Evolutionary conservation across 1,140 invertebrate genomes (phyloP), one percentile per base, ranked within the genome.

Genomic region (Kradibia gibbosae): DNA sequence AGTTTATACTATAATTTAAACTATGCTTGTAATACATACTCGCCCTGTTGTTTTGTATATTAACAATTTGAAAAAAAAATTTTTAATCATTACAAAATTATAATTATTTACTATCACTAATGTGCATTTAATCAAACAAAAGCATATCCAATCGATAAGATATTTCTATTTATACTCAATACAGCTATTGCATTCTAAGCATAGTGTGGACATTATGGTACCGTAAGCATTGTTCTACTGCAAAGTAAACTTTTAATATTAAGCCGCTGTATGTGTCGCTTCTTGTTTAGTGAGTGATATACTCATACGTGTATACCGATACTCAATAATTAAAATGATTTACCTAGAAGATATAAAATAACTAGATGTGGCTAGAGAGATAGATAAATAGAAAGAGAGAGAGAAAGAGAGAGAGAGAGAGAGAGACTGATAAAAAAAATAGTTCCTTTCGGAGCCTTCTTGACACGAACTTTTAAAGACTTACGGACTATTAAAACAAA

Each of bases 401-500:
- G 31, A 48, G 67, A 72, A 55, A 34, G 20, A 74, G 80, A 77
- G 20, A 20, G 78, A 57, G 74, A 7, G 10, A 15, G 70, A 34
- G 20, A 10, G 39, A 65, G 7, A 22, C 48, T 70, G 50, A 67
- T 55, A n/a, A 67, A 42, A 20, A 60, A 25, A 15, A 50, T 22
- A 45, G 55, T 76, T 83, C 39, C 73, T 60, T 39, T 53, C 60
- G 15, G 77, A 78, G 50, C 62, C 78, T 73, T 80, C 71, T 80
- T 80, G 78, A 80, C 70, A 45, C 53, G 78, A 72, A 60, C 78
- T 45, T 36, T 45, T 36, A 1, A 17, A 81, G 73, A 81, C 73
- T 81, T 81, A 81, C 77, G 53, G 73, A 62, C 73, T 76, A 74
- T 81, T 81, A 75, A 75, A 81, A 67, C 72, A 60, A 74, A 80